Percentiles rank a stretch among this genome's conserved stretches.
phyloP scores from a whole-genome alignment of 2,797 vertebrate genomes.

The Valencia hispanica region DNA sequence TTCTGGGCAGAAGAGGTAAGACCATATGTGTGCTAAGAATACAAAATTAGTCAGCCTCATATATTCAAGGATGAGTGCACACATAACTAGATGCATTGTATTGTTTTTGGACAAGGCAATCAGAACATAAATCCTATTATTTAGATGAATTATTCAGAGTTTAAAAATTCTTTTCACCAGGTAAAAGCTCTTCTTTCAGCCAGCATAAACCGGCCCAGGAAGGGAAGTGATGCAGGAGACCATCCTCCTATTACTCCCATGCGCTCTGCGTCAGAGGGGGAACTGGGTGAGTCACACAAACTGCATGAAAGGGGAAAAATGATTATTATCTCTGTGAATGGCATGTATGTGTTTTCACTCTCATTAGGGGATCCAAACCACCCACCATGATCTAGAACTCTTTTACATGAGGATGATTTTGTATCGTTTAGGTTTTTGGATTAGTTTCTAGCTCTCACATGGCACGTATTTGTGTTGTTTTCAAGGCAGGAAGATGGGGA shows the following conservation, averaged over 20 bases:
- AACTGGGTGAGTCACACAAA: constrained; percentile 84
- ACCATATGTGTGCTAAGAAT: not conserved
- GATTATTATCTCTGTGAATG: too few species aligned
- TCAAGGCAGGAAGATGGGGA: too few species aligned
- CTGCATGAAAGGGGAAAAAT: not conserved
- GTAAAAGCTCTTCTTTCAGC: constrained; percentile 88
- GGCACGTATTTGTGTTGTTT: too few species aligned
- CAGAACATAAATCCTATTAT: not conserved
- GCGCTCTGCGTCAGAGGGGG: constrained; percentile 90
- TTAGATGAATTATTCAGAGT: not conserved
- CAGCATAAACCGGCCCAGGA: constrained; percentile 93
- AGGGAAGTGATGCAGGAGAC: constrained; percentile 93
- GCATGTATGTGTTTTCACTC: too few species aligned
- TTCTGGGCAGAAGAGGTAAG: constrained; percentile 91
- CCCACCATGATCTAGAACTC: not conserved
- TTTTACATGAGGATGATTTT: too few species aligned
- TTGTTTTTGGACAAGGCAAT: not conserved
- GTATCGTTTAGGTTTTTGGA: too few species aligned
- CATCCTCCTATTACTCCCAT: constrained; percentile 98
- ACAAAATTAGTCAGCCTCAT: not conserved
- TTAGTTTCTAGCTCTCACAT: too few species aligned
- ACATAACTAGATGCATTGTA: not conserved
- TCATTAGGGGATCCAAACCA: not conserved
- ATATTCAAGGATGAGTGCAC: not conserved
- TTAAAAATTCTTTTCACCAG: constrained; percentile 64